phyloP scores from a whole-genome alignment of 2,888 invertebrate species.

The Tridacna crocea region DNA sequence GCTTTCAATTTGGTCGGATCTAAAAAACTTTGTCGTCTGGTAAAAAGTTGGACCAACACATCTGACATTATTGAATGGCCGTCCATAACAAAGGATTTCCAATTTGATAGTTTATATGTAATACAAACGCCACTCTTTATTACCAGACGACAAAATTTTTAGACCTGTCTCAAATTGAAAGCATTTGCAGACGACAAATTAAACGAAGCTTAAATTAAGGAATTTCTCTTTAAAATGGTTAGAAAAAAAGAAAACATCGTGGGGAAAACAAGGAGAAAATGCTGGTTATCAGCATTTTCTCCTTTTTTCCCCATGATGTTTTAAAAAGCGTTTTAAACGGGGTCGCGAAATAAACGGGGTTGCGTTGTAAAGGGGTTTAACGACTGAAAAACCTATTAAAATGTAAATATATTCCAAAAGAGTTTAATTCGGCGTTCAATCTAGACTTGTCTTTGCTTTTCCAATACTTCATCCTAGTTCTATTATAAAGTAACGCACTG shows the following conservation, averaged over 20 bases:
- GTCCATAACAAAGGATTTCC: constrained; percentile 19
- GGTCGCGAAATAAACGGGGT: too few species aligned
- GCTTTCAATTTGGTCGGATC: background rate
- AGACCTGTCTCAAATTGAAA: too few species aligned
- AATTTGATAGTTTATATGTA: constrained; percentile 25
- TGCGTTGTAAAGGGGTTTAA: background rate
- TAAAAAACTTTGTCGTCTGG: background rate
- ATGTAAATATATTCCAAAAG: constrained; percentile 25
- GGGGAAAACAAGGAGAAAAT: too few species aligned
- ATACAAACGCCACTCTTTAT: background rate
- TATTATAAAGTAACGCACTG: background rate
- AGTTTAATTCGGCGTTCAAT: background rate
- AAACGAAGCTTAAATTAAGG: too few species aligned
- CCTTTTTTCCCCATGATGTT: too few species aligned
- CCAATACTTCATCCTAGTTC: background rate
- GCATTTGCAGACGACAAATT: too few species aligned
- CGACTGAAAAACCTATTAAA: constrained; percentile 14
- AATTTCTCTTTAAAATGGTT: too few species aligned
- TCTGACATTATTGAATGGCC: background rate
- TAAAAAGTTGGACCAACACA: background rate
- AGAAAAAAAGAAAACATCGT: too few species aligned
- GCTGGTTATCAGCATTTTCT: too few species aligned
- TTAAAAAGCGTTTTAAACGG: too few species aligned
- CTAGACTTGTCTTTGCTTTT: background rate
- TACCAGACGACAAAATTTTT: too few species aligned